These are phyloP conservation scores for Agrochola lychnidis DNA, from an alignment of 2,888 invertebrate genomes.

Conservation along the genomic window DNA sequence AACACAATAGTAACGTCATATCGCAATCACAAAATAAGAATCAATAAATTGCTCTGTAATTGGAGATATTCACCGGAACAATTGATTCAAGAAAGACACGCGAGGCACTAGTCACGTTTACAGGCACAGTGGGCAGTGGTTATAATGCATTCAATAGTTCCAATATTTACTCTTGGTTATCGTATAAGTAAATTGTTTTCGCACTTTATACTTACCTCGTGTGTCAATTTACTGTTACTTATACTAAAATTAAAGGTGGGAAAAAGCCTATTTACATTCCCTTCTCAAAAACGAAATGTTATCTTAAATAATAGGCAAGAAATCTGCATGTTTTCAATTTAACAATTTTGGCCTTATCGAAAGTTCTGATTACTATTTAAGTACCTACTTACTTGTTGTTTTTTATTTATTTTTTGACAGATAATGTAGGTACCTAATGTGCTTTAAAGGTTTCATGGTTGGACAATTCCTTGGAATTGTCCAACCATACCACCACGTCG, in stretches of 20 bases:
- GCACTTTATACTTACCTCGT: background rate
- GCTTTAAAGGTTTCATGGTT: background rate
- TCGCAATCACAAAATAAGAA: slow-evolving; percentile 32
- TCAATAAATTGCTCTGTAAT: slow-evolving; percentile 25
- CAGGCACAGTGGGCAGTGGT: background rate
- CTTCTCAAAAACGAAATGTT: no score
- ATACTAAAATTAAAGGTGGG: background rate
- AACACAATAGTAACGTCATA: slow-evolving; percentile 1
- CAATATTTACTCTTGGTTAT: background rate
- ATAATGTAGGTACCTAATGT: background rate
- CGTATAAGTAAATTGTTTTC: background rate
- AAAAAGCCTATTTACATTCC: no score
- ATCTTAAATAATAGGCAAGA: background rate
- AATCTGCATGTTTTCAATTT: background rate
- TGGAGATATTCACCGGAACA: slow-evolving; percentile 25
- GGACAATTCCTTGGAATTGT: background rate
- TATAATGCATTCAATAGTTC: background rate
- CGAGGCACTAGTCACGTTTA: slow-evolving; percentile 39
- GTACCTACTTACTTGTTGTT: background rate
- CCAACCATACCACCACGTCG: no score
- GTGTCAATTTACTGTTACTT: background rate
- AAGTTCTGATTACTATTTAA: no score
- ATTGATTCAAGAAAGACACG: slow-evolving; percentile 31
- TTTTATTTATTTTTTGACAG: background rate
- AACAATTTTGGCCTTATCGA: no score